These are phyloP conservation scores for Tiphia femorata DNA, from an alignment of 2,888 invertebrate genomes.

Conservation along the genomic window DNA sequence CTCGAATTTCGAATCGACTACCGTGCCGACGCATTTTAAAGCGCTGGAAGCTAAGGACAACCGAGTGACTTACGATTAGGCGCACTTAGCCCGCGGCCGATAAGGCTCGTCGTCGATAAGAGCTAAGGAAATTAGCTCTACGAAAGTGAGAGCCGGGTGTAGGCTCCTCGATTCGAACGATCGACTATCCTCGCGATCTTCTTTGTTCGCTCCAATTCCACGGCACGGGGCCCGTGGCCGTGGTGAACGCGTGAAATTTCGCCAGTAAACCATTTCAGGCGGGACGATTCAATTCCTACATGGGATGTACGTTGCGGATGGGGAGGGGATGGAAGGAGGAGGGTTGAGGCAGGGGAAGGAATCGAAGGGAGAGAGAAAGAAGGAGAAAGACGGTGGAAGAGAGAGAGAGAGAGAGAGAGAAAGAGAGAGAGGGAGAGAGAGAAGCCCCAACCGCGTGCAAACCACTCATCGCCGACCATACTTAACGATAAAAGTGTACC, in stretches of 20 bases:
- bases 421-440: slow-evolving; percentile 24
- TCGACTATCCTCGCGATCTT: too few relatives aligned
- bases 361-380: not conserved
- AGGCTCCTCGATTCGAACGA: too few relatives aligned
- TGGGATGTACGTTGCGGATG: slow-evolving; percentile 21
- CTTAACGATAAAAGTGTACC: slow-evolving; percentile 66
- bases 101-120: too few relatives aligned
- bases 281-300: slow-evolving; percentile 21
- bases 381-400: slow-evolving; percentile 4
- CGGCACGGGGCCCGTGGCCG: too few relatives aligned
- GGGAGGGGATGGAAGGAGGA: not conserved
- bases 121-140: too few relatives aligned
- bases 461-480: slow-evolving; percentile 45
- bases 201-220: too few relatives aligned
- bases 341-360: slow-evolving; percentile 1
- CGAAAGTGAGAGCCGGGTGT: too few relatives aligned
- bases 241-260: not conserved
- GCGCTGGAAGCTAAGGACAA: too few relatives aligned
- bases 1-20: too few relatives aligned
- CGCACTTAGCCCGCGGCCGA: too few relatives aligned
- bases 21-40: too few relatives aligned
- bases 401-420: slow-evolving; percentile 14
- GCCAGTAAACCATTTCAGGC: not conserved
- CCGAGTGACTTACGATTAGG: too few relatives aligned
- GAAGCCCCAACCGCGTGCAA: slow-evolving; percentile 43